Evolutionary conservation across 2,113 vertebrate species (phyloP), one percentile per base, ranked within the genome.

Genomic region (Pogona vitticeps): DNA sequence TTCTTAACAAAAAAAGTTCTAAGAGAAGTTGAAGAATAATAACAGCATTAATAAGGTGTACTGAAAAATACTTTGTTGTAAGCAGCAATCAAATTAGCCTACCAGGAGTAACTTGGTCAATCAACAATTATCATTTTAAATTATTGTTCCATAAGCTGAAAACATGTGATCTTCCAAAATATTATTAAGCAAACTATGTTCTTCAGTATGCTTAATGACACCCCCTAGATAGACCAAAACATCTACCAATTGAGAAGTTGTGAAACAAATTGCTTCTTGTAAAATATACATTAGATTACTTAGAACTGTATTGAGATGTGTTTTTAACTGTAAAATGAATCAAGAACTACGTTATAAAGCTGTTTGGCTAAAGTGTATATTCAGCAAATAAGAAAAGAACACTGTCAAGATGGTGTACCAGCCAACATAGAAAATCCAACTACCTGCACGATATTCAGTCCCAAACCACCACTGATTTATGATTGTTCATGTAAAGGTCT

Each of bases 361-460:
- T 94, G 92, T 93, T 94, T 94, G 88, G 85, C 94, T 95, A 94
- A 94, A 93, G 90, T 23, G 78, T 90, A 91, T 95, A 96, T 93
- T 95, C 92, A 94, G 94, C 93, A 95, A 95, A 96, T 89, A 52
- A 90, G 91, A 88, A 91, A 94, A 94, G 90, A 93, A 95, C 91
- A 93, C 95, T 96, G 95, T 96, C 93, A 92, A 76, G 89, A 94
- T 82, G 72, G 90, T 95, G 90, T 94, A 94, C 95, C 95, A 95
- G 95, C 95, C 96, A 97, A 97, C 95, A 96, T 88, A 95, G 96
- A 97, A 97, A 97, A 97, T 97, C 96, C 95, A 97, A 96, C 93
- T 91, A 91, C 94, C 92, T 97, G 94, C 92, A 96, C 92, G 93
- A 87, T 94, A 90, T 92, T 94, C 87, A 97, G 97, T 97, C 97